Base-by-base conservation (phyloP, 2,797 vertebrate genomes). In the Phylloscopus collybita region DNA sequence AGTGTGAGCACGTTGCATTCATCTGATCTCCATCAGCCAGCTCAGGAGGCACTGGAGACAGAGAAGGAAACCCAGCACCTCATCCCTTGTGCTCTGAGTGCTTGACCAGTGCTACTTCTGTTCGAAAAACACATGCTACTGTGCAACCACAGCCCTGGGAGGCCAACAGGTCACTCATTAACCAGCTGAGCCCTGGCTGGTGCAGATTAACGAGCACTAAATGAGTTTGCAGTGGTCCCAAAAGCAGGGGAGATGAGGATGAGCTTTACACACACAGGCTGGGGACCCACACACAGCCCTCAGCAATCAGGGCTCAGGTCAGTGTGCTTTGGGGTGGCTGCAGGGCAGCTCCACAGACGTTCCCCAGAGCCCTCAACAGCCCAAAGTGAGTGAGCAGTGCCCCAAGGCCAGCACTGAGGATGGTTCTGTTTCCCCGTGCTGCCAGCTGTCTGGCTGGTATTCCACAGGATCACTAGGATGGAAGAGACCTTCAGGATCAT, bases 361-460 rank as follows among this genome's bases (percentile, higher is more conserved):
- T 34, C 54, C 53, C 54, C 54, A 57, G 56, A 59, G n/a, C 56
- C 56, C 56, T 6, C 10, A 4, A 34, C n/a, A 14, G 16, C n/a
- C n/a, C 56, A 0, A 19, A 62, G 21, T 0, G 1, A 27, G 8
- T 6, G 27, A 26, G 25, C 4, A 3, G 8, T 2, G 13, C 27
- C 56, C 47, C 3, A 1, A 10, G 50, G 64, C 16, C 80, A 23
- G 8, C 7, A 6, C 5, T 3, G 0, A 16, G 7, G 25, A 14
- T 0, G 1, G 18, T 9, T 69, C 26, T 56, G 34, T 11, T 56
- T 13, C 34, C 13, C n/a, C 0, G 2, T 13, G 62, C 53, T 38
- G 71, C 64, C 21, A 11, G 40, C 1, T 0, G 64, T 5, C 54
- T 1, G 0, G 32, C 32, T 16, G 10, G 34, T 17, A 7, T 20